Evolutionary conservation across 2,113 vertebrate species (phyloP).

Genomic region (Plestiodon gilberti): DNA sequence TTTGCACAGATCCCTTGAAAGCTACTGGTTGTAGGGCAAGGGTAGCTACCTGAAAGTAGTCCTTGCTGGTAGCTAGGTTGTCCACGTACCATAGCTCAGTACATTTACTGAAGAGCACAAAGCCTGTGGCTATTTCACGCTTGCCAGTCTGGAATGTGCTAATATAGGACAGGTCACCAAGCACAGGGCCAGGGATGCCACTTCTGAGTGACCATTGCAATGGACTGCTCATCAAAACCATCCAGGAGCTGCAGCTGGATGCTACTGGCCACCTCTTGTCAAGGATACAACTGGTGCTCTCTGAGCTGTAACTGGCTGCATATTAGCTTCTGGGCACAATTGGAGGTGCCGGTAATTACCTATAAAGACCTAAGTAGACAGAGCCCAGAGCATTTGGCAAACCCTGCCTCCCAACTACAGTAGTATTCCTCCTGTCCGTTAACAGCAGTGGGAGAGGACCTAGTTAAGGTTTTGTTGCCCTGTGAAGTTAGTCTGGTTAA

Average conservation of each 20-base stretch:
- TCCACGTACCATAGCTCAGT: slow-evolving; percentile 11
- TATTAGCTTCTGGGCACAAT: neutral
- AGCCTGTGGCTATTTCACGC: slow-evolving; percentile 34
- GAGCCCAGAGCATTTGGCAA: no score
- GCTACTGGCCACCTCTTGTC: neutral
- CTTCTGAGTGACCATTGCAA: neutral
- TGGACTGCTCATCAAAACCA: neutral
- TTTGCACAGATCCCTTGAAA: neutral
- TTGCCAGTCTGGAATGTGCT: rapidly evolving
- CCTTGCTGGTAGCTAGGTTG: neutral
- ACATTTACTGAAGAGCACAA: slow-evolving; percentile 29
- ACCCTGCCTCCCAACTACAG: no score
- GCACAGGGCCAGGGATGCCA: slow-evolving; percentile 7
- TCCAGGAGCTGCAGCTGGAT: neutral
- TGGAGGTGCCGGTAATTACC: neutral
- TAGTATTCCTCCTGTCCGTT: no score
- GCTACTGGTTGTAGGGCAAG: neutral
- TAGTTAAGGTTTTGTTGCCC: neutral
- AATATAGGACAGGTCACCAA: neutral
- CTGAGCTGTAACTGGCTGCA: no score
- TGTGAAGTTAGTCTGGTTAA: neutral
- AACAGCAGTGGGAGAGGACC: no score
- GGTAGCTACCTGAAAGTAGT: neutral
- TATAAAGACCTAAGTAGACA: neutral
- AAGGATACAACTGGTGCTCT: neutral